Evolutionary conservation across 2,888 invertebrate genomes (phyloP).

Genomic region (Tachina grossa): DNA sequence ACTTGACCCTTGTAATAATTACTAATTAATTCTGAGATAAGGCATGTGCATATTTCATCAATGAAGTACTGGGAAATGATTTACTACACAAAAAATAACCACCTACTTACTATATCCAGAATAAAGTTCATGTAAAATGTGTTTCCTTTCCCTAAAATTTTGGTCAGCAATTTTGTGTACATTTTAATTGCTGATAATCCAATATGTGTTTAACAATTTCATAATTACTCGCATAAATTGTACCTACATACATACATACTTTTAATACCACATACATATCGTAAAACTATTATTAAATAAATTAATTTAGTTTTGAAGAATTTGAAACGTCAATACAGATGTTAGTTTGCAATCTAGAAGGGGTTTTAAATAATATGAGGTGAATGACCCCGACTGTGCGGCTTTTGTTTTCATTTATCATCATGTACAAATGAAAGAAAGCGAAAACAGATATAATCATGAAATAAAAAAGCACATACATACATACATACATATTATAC

Average conservation of each 20-base stretch:
- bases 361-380: conserved; percentile 19
- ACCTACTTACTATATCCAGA: too few relatives aligned
- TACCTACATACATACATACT: neutral
- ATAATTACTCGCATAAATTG: neutral
- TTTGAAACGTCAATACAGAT: conserved; percentile 11
- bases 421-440: conserved; percentile 15
- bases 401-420: conserved; percentile 44
- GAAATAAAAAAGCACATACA: neutral
- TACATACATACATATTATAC: neutral
- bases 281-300: conserved; percentile 8
- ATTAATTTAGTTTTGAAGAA: neutral
- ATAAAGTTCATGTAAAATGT: too few relatives aligned
- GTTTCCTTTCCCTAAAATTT: too few relatives aligned
- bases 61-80: too few relatives aligned
- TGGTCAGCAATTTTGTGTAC: neutral
- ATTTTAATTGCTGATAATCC: neutral
- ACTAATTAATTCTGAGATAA: too few relatives aligned
- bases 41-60: too few relatives aligned
- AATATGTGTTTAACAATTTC: neutral
- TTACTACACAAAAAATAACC: too few relatives aligned
- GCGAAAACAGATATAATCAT: conserved; percentile 26
- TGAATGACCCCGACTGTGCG: conserved; percentile 36
- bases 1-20: too few relatives aligned
- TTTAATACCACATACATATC: neutral
- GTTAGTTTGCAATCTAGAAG: neutral